Evolutionary conservation across 2,888 invertebrate genomes (phyloP).

Genomic region (Mystacides longicornis): DNA sequence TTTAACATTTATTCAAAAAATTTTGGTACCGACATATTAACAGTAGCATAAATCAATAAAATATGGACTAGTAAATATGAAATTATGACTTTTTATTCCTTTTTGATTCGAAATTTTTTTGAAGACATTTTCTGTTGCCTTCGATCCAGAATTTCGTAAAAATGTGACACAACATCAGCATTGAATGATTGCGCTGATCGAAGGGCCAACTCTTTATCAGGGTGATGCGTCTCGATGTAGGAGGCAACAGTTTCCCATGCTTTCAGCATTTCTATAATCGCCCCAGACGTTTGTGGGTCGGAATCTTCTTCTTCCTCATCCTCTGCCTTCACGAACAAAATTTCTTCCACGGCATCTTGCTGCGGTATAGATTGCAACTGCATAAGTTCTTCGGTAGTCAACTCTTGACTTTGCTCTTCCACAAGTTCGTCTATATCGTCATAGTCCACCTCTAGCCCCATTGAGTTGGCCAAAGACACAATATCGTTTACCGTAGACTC

Average conservation of each 20-base stretch:
- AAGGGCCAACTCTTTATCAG: conserved; percentile 13
- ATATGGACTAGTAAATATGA: too few relatives aligned
- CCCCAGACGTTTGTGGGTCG: conserved; percentile 3
- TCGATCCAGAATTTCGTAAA: too few relatives aligned
- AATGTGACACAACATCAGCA: too few relatives aligned
- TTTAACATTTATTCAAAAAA: too few relatives aligned
- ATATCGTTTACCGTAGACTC: conserved; percentile 16
- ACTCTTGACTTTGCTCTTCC: conserved; percentile 24
- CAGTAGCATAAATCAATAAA: too few relatives aligned
- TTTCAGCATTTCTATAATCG: neutral
- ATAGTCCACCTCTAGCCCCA: conserved; percentile 27
- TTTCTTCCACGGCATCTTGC: conserved; percentile 17
- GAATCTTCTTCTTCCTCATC: conserved; percentile 14
- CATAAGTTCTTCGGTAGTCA: conserved; percentile 23
- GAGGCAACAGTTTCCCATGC: conserved; percentile 12
- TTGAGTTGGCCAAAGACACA: conserved; percentile 26
- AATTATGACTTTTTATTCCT: too few relatives aligned
- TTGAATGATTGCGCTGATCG: too few relatives aligned
- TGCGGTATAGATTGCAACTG: conserved; percentile 20
- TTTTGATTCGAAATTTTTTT: too few relatives aligned
- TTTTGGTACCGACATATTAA: too few relatives aligned
- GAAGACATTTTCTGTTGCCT: too few relatives aligned
- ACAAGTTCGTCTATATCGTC: too few relatives aligned
- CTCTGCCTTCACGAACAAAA: too few relatives aligned
- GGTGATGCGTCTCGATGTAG: conserved; percentile 14